A percentile compares a stretch with the other conserved stretches of the same genome.
phyloP scores from a whole-genome alignment of 2,888 invertebrate species.

The Drosophila nigritarsus region DNA sequence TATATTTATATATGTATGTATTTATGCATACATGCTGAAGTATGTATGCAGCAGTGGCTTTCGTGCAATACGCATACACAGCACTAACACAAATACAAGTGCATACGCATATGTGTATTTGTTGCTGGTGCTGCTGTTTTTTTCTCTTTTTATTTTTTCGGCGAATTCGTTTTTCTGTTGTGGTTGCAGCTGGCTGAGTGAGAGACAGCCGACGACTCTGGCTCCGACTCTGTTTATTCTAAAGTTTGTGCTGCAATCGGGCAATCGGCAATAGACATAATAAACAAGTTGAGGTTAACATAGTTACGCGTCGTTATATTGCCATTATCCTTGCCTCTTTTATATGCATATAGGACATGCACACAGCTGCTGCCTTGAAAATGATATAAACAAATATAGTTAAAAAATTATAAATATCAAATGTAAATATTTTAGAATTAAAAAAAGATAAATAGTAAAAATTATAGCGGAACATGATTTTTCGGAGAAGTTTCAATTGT shows the following conservation, averaged over 20 bases:
- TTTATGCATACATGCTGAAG: slow-evolving; percentile 4
- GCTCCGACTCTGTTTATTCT: slow-evolving; percentile 42
- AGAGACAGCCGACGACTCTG: slow-evolving; percentile 30
- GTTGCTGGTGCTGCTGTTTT: slow-evolving; percentile 50
- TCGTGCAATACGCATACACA: slow-evolving; percentile 14
- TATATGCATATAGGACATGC: neutral
- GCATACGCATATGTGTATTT: slow-evolving; percentile 36
- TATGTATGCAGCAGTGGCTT: slow-evolving; percentile 31
- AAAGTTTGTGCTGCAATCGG: slow-evolving; percentile 18
- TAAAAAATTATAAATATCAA: neutral
- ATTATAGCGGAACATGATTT: neutral
- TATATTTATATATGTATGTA: neutral
- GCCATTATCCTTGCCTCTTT: slow-evolving; percentile 23
- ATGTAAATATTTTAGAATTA: neutral
- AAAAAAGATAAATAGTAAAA: neutral
- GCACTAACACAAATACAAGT: neutral
- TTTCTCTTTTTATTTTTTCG: slow-evolving; percentile 35
- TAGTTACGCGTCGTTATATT: slow-evolving; percentile 13
- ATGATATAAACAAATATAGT: neutral
- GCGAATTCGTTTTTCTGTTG: slow-evolving; percentile 57
- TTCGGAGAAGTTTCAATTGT: neutral
- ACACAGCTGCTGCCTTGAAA: neutral
- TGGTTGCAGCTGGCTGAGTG: slow-evolving; percentile 54
- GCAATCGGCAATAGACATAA: slow-evolving; percentile 27
- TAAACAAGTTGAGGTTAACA: slow-evolving; percentile 49